Evolutionary conservation across 92 coral and sea anemone genomes (phyloP).

Genomic region (Phenganax marumi): DNA sequence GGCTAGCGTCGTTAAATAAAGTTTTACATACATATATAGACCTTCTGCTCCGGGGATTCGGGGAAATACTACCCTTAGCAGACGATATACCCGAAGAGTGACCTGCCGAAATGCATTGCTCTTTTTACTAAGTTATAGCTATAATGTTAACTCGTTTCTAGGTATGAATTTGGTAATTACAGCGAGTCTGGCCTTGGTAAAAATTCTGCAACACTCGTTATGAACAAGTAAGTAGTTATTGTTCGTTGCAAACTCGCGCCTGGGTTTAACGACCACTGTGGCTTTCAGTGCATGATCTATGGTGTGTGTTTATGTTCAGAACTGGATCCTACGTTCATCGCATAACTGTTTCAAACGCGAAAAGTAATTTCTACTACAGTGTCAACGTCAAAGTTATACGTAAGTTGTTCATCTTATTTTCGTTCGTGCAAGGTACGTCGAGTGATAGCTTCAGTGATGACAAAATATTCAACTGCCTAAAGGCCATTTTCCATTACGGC

Average conservation of each 20-base stretch:
- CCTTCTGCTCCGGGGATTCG: too few species aligned
- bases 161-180: not conserved
- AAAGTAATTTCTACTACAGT: not conserved
- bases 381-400: slow-evolving; percentile 6
- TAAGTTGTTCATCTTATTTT: not conserved
- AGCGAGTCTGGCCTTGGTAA: slow-evolving; percentile 3
- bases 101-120: not conserved
- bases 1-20: too few species aligned
- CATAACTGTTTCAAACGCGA: not conserved
- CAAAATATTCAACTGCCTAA: too few species aligned
- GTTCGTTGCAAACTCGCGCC: not conserved
- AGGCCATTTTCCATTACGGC: too few species aligned
- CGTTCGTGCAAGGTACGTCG: too few species aligned
- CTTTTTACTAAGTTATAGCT: not conserved
- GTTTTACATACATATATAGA: too few species aligned
- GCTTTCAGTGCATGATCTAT: not conserved
- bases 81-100: too few species aligned
- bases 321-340: not conserved
- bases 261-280: too few species aligned
- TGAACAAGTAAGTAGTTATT: slow-evolving; percentile 13
- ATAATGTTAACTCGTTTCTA: not conserved
- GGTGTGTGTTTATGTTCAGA: not conserved
- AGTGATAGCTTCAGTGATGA: too few species aligned
- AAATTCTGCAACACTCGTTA: not conserved
- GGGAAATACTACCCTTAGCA: too few species aligned